These are phyloP conservation scores for Synergus laeviventris DNA, from an alignment of 2,888 invertebrate genomes.

Conservation along the genomic window DNA sequence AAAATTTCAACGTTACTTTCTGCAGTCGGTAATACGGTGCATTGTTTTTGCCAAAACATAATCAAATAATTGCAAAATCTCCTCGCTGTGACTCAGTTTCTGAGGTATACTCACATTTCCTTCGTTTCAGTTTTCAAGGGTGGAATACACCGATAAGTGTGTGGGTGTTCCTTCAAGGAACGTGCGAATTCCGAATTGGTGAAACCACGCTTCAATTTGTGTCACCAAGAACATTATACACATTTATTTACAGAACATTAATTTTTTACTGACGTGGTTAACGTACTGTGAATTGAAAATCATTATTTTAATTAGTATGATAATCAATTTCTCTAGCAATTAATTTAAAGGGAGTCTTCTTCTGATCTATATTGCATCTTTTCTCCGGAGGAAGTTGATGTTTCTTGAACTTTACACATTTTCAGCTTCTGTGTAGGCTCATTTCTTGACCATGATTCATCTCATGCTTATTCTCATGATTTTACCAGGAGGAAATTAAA, in stretches of 20 bases:
- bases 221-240: conserved; percentile 28
- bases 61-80: conserved; percentile 62
- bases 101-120: conserved; percentile 43
- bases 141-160: conserved; percentile 54
- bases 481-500: conserved; percentile 23
- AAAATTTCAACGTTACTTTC: conserved; percentile 45
- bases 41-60: conserved; percentile 66
- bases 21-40: conserved; percentile 56
- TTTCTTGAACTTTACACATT: background rate
- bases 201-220: conserved; percentile 47
- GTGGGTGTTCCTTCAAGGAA: conserved; percentile 54
- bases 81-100: conserved; percentile 56
- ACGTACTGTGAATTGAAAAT: background rate
- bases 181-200: conserved; percentile 52
- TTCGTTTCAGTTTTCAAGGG: conserved; percentile 54
- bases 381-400: conserved; percentile 6
- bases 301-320: conserved; percentile 12
- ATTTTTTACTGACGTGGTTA: conserved; percentile 14
- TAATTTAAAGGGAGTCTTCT: background rate
- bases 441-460: conserved; percentile 14
- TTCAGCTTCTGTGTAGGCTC: background rate
- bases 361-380: too few species aligned
- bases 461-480: conserved; percentile 21
- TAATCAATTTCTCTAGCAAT: background rate
- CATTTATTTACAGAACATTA: conserved; percentile 23